Percentiles rank a stretch among this genome's conserved stretches.
These are phyloP conservation scores for Panthera leo DNA, from an alignment of 2,113 vertebrate genomes.

Conservation along the genomic window DNA sequence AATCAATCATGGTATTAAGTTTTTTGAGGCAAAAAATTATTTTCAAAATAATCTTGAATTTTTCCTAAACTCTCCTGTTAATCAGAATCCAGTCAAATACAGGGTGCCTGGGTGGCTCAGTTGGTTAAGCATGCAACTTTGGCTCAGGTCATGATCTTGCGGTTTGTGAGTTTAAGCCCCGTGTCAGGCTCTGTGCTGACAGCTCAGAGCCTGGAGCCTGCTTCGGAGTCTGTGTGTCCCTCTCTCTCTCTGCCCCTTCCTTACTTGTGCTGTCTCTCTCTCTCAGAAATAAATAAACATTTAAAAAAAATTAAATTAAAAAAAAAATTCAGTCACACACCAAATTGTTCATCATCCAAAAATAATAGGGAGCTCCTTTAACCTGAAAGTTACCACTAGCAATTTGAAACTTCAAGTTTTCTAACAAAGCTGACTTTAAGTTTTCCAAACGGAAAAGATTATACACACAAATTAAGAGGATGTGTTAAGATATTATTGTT, in stretches of 20 bases:
- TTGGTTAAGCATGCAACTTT: too few species aligned
- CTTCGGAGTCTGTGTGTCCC: too few species aligned
- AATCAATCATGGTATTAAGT: background rate
- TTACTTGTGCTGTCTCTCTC: too few species aligned
- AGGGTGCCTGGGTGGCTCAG: too few species aligned
- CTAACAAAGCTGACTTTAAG: background rate
- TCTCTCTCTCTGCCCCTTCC: too few species aligned
- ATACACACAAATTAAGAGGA: background rate
- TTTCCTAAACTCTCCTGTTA: background rate
- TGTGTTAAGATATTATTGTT: background rate
- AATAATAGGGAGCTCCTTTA: background rate
- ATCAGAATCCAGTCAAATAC: background rate
- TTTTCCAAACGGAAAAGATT: background rate
- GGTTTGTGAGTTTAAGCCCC: too few species aligned
- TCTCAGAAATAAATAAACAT: too few species aligned
- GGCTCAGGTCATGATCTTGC: too few species aligned
- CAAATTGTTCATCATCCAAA: background rate
- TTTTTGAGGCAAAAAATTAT: background rate
- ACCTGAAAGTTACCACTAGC: background rate
- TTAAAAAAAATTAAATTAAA: too few species aligned
- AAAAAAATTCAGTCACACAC: background rate
- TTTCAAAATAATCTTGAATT: constrained; percentile 47
- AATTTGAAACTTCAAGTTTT: constrained; percentile 15
- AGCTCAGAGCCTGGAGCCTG: too few species aligned
- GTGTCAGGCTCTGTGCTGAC: too few species aligned